Conservation (phyloP, 2,797 vertebrate genomes). For the Nyctibius grandis region DNA sequence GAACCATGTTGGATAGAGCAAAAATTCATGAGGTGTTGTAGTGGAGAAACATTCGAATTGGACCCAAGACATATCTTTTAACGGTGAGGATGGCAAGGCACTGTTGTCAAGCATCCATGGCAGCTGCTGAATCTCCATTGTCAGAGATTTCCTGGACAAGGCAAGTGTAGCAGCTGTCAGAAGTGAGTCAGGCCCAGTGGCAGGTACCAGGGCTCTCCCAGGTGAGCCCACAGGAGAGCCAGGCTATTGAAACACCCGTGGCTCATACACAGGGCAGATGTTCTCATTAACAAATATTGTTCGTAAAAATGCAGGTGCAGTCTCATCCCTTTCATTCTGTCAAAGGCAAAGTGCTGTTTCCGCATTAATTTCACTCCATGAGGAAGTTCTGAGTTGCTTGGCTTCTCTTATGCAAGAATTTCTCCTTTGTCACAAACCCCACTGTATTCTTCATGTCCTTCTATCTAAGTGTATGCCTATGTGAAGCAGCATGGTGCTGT, state of each 20-base stretch:
- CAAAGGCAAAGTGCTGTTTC: not conserved
- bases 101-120: not conserved
- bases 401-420: not conserved
- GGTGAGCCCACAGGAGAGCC: not conserved
- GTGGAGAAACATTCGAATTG: not conserved
- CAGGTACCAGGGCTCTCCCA: not conserved
- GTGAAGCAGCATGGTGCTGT: not conserved
- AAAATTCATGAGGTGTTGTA: not conserved
- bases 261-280: not conserved
- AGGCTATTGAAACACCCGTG: not conserved
- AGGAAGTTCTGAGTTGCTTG: not conserved
- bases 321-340: not conserved
- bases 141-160: not conserved
- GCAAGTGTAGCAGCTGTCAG: not conserved
- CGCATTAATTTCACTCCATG: not conserved
- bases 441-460: not conserved
- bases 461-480: not conserved
- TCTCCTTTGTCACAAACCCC: not conserved
- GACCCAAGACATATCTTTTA: not conserved
- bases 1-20: not conserved
- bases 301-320: not conserved
- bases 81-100: not conserved
- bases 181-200: not conserved
- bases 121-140: not conserved
- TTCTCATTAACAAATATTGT: not conserved